A percentile compares a stretch with the other conserved stretches of the same genome.
Conservation (phyloP, 2,113 vertebrate species). For the Chaetura pelagica region DNA sequence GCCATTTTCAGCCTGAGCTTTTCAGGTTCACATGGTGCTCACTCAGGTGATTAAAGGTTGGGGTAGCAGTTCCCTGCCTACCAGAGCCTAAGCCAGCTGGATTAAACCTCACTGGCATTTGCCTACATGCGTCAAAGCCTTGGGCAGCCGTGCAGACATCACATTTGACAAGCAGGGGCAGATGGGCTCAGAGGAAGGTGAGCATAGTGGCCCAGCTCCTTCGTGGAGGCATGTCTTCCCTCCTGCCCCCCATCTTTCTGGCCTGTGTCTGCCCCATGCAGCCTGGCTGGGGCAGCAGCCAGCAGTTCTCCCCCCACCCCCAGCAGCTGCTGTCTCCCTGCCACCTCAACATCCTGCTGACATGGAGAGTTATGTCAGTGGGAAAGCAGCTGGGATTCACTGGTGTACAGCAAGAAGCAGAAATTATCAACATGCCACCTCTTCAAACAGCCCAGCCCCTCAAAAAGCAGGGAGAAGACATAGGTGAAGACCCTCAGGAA, state of each 20-base stretch:
- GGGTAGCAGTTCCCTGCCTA: background rate
- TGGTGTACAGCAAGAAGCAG: background rate
- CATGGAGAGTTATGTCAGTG: accelerated
- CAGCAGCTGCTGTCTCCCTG: background rate
- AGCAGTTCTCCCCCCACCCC: background rate
- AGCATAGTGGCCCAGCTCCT: background rate
- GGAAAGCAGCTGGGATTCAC: background rate
- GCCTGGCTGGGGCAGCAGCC: background rate
- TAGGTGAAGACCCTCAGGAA: background rate
- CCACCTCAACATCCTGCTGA: accelerated
- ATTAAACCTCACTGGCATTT: background rate
- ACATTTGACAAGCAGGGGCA: background rate
- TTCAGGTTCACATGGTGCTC: background rate
- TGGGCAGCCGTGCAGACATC: background rate
- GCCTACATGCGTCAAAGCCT: background rate
- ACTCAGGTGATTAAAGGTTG: background rate
- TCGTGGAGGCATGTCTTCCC: background rate
- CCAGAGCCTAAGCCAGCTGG: background rate
- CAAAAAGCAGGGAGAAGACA: accelerated
- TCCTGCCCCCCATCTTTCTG: background rate
- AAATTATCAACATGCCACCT: background rate
- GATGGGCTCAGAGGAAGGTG: background rate
- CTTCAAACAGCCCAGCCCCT: background rate
- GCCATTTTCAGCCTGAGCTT: background rate
- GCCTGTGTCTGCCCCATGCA: background rate